A percentile compares a stretch with the other conserved stretches of the same genome.
These are phyloP conservation scores for Leucophora obtusa DNA, from an alignment of 2,888 invertebrate genomes.

Conservation along the genomic window DNA sequence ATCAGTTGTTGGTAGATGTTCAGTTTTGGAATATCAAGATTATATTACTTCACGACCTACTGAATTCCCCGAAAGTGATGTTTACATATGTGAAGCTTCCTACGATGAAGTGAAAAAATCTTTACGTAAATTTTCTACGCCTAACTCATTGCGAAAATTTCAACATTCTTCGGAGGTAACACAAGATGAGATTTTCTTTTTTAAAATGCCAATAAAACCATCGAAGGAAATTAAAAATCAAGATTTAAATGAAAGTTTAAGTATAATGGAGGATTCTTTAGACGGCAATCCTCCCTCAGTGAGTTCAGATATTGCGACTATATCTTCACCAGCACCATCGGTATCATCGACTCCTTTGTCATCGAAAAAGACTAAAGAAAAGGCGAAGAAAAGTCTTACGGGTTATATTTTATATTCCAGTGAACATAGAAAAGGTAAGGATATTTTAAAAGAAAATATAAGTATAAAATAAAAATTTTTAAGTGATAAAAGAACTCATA, in stretches of 20 bases:
- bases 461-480: no score
- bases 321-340: constrained; percentile 80
- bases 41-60: constrained; percentile 94
- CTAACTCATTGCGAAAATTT: constrained; percentile 87
- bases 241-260: constrained; percentile 72
- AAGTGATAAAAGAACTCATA: no score
- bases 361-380: constrained; percentile 82
- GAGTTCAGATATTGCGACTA: constrained; percentile 87
- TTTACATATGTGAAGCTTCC: constrained; percentile 94
- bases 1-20: constrained; percentile 94
- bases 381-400: constrained; percentile 92
- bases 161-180: constrained; percentile 89
- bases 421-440: constrained; percentile 89
- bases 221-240: constrained; percentile 74
- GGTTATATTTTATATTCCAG: constrained; percentile 99
- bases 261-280: constrained; percentile 87
- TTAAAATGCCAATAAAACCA: constrained; percentile 84
- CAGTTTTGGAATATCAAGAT: constrained; percentile 93
- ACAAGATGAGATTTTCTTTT: constrained; percentile 95
- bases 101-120: constrained; percentile 93
- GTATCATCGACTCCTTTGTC: constrained; percentile 78
- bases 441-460: not conserved
- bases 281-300: constrained; percentile 89
- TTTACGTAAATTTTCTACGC: constrained; percentile 82
- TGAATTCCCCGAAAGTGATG: constrained; percentile 94